These are phyloP conservation scores for Sceliomorpha sp. DNA, from an alignment of 2,888 invertebrate species.

Conservation along the genomic window DNA sequence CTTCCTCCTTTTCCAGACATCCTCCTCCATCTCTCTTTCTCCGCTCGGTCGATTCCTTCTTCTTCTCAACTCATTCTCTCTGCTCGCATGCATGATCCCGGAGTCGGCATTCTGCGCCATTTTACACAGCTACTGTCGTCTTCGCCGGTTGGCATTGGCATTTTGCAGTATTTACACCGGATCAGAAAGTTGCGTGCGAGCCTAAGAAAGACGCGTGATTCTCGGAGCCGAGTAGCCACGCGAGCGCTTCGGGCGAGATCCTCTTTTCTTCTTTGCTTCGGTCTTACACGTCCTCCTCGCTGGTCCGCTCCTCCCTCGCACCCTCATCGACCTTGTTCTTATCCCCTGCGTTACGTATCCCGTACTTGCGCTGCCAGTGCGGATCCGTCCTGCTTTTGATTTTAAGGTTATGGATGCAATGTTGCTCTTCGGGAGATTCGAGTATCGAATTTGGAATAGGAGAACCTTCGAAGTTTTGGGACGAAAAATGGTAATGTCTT, in stretches of 20 bases:
- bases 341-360: constrained; percentile 44
- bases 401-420: constrained; percentile 32
- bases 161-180: constrained; percentile 41
- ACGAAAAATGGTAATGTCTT: too few species aligned
- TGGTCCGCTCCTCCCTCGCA: constrained; percentile 44
- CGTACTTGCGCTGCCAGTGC: constrained; percentile 27
- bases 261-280: constrained; percentile 37
- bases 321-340: constrained; percentile 56
- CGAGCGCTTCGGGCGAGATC: constrained; percentile 73
- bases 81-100: constrained; percentile 12
- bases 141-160: constrained; percentile 37
- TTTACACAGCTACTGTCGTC: constrained; percentile 31
- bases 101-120: constrained; percentile 17
- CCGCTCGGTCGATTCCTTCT: constrained; percentile 12
- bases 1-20: constrained; percentile 13
- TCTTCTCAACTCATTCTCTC: constrained; percentile 1
- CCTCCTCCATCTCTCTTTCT: constrained; percentile 15
- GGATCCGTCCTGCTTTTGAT: constrained; percentile 31
- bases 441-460: too few species aligned
- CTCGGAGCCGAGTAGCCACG: constrained; percentile 68
- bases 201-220: constrained; percentile 56
- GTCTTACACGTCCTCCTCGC: constrained; percentile 23
- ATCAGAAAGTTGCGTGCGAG: constrained; percentile 54
- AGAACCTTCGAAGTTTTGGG: too few species aligned
- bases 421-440: constrained; percentile 26